Percentiles rank a stretch among this genome's conserved stretches.
phyloP scores from a whole-genome alignment of 1,140 invertebrate genomes.

The Drosophila gunungcola region DNA sequence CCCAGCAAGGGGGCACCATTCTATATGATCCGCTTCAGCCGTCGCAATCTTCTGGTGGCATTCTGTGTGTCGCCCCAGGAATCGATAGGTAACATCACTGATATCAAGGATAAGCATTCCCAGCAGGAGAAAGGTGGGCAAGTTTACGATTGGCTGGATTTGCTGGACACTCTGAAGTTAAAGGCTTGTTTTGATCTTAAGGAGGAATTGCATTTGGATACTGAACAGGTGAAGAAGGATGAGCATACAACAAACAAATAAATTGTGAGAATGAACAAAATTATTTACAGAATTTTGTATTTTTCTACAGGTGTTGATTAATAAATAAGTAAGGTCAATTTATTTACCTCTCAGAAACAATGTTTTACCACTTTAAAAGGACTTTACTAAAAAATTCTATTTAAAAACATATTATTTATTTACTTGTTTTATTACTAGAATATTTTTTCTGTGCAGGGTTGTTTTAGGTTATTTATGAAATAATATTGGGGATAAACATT shows the following conservation, averaged over 20 bases:
- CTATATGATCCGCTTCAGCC: slow-evolving; percentile 27
- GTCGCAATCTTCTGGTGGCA: slow-evolving; percentile 48
- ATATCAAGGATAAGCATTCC: not conserved
- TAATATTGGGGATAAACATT: slow-evolving; percentile 45
- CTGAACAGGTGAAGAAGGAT: not conserved
- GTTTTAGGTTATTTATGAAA: slow-evolving; percentile 27
- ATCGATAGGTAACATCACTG: too few relatives aligned
- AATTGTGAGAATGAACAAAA: not conserved
- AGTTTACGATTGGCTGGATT: slow-evolving; percentile 21
- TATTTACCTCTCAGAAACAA: too few relatives aligned
- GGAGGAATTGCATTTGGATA: not conserved
- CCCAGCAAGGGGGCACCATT: slow-evolving; percentile 32
- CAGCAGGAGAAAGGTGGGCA: not conserved
- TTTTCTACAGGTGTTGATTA: too few relatives aligned
- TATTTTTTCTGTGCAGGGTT: not conserved
- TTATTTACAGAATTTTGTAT: too few relatives aligned
- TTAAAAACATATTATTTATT: too few relatives aligned
- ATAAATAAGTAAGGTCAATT: too few relatives aligned
- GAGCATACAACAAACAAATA: not conserved
- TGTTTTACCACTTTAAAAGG: too few relatives aligned
- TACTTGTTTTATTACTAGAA: too few relatives aligned
- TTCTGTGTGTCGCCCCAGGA: slow-evolving; percentile 20
- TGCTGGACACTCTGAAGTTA: slow-evolving; percentile 30
- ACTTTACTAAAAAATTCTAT: too few relatives aligned
- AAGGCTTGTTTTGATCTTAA: slow-evolving; percentile 7